Evolutionary conservation across 2,113 vertebrate species (phyloP).

Genomic region (Dasyornis broadbenti): DNA sequence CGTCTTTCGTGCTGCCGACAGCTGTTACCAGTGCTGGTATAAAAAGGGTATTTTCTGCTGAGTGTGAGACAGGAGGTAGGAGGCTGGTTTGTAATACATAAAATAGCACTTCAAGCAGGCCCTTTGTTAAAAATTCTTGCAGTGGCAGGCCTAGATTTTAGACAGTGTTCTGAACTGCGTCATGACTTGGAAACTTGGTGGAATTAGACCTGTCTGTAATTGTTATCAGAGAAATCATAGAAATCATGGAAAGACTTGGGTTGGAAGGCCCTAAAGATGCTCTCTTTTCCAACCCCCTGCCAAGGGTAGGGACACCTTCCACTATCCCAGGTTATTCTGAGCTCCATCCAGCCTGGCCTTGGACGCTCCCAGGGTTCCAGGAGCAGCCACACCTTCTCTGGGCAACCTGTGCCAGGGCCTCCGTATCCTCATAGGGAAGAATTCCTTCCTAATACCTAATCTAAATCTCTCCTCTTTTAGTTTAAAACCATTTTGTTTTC

Average conservation of each 20-base stretch:
- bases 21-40: background rate
- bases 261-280: background rate
- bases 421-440: background rate
- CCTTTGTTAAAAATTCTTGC: background rate
- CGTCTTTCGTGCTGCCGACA: background rate
- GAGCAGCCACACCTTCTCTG: background rate
- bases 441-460: background rate
- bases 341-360: rapidly evolving
- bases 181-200: background rate
- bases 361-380: background rate
- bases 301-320: background rate
- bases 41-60: background rate
- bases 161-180: background rate
- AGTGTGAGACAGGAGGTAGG: background rate
- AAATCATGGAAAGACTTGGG: background rate
- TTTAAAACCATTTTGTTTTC: background rate
- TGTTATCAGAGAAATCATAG: background rate
- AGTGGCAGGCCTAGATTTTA: background rate
- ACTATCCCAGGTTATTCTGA: background rate
- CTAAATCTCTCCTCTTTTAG: background rate
- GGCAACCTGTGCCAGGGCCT: background rate
- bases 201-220: background rate
- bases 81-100: background rate
- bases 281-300: background rate
- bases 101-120: background rate